Evolutionary conservation across 2,888 invertebrate genomes (phyloP).

Genomic region (Diaphora mendica): DNA sequence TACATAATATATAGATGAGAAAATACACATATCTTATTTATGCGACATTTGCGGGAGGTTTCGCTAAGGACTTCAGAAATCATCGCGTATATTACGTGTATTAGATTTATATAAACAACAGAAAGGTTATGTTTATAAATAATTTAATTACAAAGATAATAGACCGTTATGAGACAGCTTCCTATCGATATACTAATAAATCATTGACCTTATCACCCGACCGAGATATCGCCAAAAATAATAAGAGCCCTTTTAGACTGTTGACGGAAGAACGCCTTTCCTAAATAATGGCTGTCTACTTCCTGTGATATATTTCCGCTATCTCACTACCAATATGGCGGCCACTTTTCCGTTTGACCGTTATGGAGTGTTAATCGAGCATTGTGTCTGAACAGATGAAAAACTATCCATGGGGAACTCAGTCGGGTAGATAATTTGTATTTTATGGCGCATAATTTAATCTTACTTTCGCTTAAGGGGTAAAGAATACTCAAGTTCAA

Average conservation of each 20-base stretch:
- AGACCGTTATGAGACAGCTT: conserved; percentile 20
- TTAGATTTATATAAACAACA: not conserved
- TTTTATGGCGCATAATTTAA: not conserved
- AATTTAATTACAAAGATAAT: conserved; percentile 32
- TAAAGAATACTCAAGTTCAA: not conserved
- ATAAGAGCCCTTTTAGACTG: conserved; percentile 78
- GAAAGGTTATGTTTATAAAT: conserved; percentile 14
- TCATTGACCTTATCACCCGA: conserved; percentile 42
- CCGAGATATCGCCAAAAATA: conserved; percentile 63
- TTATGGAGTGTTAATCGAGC: conserved; percentile 85
- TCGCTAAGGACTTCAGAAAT: not conserved
- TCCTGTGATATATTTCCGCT: conserved; percentile 86
- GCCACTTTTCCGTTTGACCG: conserved; percentile 81
- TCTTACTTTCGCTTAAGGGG: not conserved
- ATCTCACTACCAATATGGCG: conserved; percentile 82
- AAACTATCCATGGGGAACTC: conserved; percentile 69
- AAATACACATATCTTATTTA: no score
- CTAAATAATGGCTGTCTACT: conserved; percentile 82
- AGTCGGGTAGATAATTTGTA: conserved; percentile 64
- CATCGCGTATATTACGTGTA: not conserved
- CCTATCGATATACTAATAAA: conserved; percentile 41
- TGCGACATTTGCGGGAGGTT: no score
- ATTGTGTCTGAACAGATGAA: conserved; percentile 80
- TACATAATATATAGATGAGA: no score
- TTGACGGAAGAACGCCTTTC: conserved; percentile 79